Evolutionary conservation across 2,113 vertebrate genomes (phyloP), one percentile per base, ranked within the genome.

Genomic region (Empidonax alnorum): DNA sequence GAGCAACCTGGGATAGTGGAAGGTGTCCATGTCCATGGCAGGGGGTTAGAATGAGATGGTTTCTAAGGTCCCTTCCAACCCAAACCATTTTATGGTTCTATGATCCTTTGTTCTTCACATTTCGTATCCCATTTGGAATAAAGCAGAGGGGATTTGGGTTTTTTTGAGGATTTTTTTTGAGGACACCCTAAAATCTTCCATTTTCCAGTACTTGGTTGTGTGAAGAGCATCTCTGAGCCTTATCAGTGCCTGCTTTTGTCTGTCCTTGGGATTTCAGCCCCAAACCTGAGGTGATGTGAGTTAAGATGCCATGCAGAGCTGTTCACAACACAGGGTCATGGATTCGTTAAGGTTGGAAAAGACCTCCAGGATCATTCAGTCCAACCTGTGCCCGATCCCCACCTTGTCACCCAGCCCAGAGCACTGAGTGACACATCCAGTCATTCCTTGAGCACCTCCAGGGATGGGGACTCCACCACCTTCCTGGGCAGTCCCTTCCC

Each of bases 61-160:
- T 25, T 69, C 35, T 47, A 8, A 76, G 21, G 35, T 55, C 30
- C 11, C 5, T 69, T 76, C 35, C 55, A 31, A 23, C 7, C 12
- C 49, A 47, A 2, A 35, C 41, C 55, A 20, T 55, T 55, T 62
- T 1, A 1, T 12, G n/a, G 15, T 61, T 55, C 46, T 18, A 0
- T 25, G n/a, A 17, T 41, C 39, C 21, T 83, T 68, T 41, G 22
- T 65, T 61, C 49, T 35, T 33, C 35, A 28, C 16, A 25, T 37
- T 69, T 71, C 37, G 9, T 30, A 33, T 4, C 39, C 17, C 4
- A 3, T 23, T 56, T 37, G 47, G 22, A 59, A n/a, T 18, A 71
- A 74, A 78, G 41, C 31, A 20, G 3, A 7, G 7, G 2, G 0
- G 0, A 14, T 0, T 18, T 39, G 35, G 35, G 35, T 7, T 35